phyloP scores from a whole-genome alignment of 1,140 invertebrate species.

The Metaphire vulgaris region DNA sequence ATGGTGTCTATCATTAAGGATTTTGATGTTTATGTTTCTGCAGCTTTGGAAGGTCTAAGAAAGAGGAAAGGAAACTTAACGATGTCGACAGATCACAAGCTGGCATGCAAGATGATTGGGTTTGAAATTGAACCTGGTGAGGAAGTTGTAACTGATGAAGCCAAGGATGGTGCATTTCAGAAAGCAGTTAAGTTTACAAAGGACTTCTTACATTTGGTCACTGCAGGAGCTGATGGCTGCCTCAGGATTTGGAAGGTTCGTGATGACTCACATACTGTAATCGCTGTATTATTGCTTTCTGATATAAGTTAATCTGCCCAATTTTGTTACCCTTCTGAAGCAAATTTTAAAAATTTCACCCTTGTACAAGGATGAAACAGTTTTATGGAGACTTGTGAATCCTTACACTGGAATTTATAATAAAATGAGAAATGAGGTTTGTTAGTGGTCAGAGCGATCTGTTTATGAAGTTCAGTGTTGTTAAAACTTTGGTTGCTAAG shows the following conservation, averaged over 20 bases:
- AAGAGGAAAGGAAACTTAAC: conserved; percentile 33
- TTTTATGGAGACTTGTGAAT: no score
- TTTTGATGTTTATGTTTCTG: no score
- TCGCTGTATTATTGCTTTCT: conserved; percentile 1
- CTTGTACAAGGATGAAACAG: no score
- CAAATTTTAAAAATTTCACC: conserved; percentile 15
- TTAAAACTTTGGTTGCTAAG: no score
- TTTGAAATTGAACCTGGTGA: conserved; percentile 52
- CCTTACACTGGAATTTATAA: no score
- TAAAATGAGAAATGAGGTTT: no score
- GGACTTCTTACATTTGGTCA: conserved; percentile 71
- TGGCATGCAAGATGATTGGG: conserved; percentile 35
- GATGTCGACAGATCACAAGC: conserved; percentile 22
- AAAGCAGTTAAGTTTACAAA: conserved; percentile 74
- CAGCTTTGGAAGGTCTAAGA: conserved; percentile 30
- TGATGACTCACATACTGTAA: conserved; percentile 7
- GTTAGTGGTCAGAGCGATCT: no score
- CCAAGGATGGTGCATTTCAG: conserved; percentile 68
- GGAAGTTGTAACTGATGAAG: conserved; percentile 53
- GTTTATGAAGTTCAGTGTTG: no score
- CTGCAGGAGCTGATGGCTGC: conserved; percentile 81
- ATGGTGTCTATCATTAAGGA: no score
- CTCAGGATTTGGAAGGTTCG: conserved; percentile 72
- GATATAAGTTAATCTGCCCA: not conserved
- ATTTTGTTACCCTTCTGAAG: conserved; percentile 23